Evolutionary conservation across 1,140 invertebrate genomes (phyloP).

Genomic region (Microplitis mediator): DNA sequence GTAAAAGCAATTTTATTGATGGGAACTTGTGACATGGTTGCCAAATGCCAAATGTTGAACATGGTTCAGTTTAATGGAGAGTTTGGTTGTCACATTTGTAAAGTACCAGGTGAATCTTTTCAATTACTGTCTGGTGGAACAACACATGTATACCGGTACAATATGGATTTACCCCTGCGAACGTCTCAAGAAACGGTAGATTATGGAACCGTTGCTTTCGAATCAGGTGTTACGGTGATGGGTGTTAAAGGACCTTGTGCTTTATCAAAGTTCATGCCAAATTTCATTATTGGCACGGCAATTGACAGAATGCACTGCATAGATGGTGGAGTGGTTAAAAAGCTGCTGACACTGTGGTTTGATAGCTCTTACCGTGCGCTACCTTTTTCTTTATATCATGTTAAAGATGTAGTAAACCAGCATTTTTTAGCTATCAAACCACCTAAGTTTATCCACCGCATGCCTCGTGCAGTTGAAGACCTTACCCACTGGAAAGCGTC

Average conservation of each 20-base stretch:
- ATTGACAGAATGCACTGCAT: conserved; percentile 31
- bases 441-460: conserved; percentile 35
- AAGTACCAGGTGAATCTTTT: background rate
- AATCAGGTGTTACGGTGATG: background rate
- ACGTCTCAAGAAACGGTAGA: background rate
- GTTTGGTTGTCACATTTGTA: background rate
- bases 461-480: conserved; percentile 32
- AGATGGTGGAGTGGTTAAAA: conserved; percentile 24
- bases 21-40: conserved; percentile 1
- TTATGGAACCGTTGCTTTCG: background rate
- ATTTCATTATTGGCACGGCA: conserved; percentile 28
- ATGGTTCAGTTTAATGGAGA: background rate
- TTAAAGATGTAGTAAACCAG: conserved; percentile 14
- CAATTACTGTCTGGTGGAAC: background rate
- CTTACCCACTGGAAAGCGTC: conserved; percentile 36
- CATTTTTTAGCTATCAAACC: conserved; percentile 27
- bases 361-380: conserved; percentile 8
- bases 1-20: background rate
- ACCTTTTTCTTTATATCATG: conserved; percentile 23
- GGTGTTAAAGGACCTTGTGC: conserved; percentile 1
- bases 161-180: background rate
- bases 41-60: background rate
- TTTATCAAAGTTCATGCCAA: conserved; percentile 1
- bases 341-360: conserved; percentile 23
- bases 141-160: conserved; percentile 3